Percentiles rank a stretch among this genome's conserved stretches.
Evolutionary conservation across 2,113 vertebrate genomes (phyloP).

Genomic region (Myotis davidii): DNA sequence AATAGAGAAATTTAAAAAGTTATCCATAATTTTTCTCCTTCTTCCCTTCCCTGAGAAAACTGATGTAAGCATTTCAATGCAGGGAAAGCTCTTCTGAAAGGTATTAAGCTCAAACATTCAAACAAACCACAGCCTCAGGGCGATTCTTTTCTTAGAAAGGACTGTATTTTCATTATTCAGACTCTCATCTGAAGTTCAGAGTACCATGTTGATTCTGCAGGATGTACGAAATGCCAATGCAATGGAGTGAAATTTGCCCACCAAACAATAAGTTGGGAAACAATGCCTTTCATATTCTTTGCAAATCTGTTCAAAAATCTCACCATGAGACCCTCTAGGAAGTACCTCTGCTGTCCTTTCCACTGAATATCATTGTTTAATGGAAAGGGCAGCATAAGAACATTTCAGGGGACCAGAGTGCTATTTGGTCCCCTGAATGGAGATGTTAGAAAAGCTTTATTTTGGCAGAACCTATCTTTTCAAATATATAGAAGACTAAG

Average conservation of each 20-base stretch:
- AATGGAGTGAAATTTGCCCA: not conserved
- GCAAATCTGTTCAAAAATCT: not conserved
- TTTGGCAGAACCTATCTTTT: not conserved
- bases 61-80: not conserved
- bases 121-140: not conserved
- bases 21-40: not conserved
- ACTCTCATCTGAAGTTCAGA: not conserved
- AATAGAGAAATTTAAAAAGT: not conserved
- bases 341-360: not conserved
- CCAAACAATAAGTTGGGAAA: not conserved
- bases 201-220: not conserved
- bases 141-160: not conserved
- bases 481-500: not conserved
- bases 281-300: not conserved
- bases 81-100: not conserved
- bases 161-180: not conserved
- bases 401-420: not conserved
- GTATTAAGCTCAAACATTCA: not conserved
- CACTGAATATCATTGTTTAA: not conserved
- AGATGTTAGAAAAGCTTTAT: not conserved
- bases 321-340: not conserved
- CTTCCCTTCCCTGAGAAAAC: not conserved
- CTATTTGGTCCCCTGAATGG: not conserved
- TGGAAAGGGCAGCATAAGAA: not conserved
- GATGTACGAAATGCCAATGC: not conserved